Conservation (phyloP, 2,113 vertebrate genomes). For the Cheilinus undulatus region DNA sequence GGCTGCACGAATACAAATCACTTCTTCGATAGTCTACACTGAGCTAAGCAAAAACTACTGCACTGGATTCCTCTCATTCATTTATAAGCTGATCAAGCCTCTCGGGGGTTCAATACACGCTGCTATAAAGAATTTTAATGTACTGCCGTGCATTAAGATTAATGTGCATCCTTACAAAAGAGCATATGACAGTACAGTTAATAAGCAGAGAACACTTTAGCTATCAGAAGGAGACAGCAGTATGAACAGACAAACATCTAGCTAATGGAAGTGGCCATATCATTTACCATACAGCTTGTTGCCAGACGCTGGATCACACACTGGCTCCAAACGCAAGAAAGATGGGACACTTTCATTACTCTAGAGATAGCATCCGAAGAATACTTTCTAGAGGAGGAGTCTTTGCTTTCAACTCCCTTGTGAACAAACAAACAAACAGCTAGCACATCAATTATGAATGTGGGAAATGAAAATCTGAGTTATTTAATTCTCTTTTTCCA, state of each 20-base stretch:
- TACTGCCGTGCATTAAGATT: conserved; percentile 51
- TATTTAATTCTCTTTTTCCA: conserved; percentile 49
- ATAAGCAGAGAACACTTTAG: conserved; percentile 68
- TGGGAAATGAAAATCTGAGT: conserved; percentile 41
- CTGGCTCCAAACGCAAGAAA: conserved; percentile 24
- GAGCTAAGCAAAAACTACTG: conserved; percentile 61
- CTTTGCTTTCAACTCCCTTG: conserved; percentile 25
- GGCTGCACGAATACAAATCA: conserved; percentile 70
- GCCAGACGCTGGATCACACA: conserved; percentile 39
- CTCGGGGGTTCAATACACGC: conserved; percentile 30
- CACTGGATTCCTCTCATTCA: conserved; percentile 40
- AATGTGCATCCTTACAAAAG: conserved; percentile 63
- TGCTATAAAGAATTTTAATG: conserved; percentile 56
- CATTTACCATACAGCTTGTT: conserved; percentile 60
- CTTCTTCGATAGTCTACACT: conserved; percentile 55
- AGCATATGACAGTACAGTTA: conserved; percentile 71
- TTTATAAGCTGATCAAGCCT: conserved; percentile 59
- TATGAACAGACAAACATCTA: conserved; percentile 68
- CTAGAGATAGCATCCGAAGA: conserved; percentile 54
- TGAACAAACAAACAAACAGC: conserved; percentile 38
- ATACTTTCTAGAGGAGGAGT: conserved; percentile 31
- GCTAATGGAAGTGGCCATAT: conserved; percentile 69
- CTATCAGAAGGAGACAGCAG: conserved; percentile 65
- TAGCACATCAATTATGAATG: conserved; percentile 45
- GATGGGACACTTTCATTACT: conserved; percentile 57